A percentile compares a stretch with the other conserved stretches of the same genome.
These are phyloP conservation scores for Psephotus haematonotus DNA, from an alignment of 2,113 vertebrate genomes.

Conservation along the genomic window DNA sequence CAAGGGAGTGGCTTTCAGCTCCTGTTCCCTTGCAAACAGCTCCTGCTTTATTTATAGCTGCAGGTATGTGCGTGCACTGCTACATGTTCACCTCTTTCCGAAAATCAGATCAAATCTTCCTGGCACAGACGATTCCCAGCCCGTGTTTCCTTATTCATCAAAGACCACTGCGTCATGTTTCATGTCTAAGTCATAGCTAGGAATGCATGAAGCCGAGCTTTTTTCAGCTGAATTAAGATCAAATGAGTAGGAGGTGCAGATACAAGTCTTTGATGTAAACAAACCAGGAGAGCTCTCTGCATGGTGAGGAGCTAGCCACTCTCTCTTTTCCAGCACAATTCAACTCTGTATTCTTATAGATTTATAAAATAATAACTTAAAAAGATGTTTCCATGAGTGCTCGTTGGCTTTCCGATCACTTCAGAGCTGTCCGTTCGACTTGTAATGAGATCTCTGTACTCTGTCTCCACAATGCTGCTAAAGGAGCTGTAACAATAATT, in stretches of 20 bases:
- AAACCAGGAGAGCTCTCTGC: conserved; percentile 17
- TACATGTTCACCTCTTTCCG: not conserved
- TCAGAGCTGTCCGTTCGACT: not conserved
- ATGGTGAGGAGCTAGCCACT: not conserved
- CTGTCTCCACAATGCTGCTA: not conserved
- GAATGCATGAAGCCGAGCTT: not conserved
- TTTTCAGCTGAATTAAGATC: conserved; percentile 57
- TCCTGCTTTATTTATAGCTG: conserved; percentile 43
- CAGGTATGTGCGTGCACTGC: not conserved
- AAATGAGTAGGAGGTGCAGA: conserved; percentile 30
- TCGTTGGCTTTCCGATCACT: not conserved
- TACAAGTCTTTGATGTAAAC: not conserved
- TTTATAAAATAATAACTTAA: not conserved
- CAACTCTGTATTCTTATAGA: not conserved
- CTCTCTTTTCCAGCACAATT: conserved; percentile 19
- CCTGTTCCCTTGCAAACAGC: not conserved
- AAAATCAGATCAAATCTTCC: conserved; percentile 24
- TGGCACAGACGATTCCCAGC: not conserved
- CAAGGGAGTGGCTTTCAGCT: conserved; percentile 7
- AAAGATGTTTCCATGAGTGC: not conserved
- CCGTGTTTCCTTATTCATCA: conserved; percentile 20
- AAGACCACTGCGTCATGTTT: not conserved
- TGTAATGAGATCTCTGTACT: not conserved
- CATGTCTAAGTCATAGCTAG: conserved; percentile 6
- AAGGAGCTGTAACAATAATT: not conserved